These are phyloP conservation scores for Colletes gigas DNA, from an alignment of 1,140 invertebrate genomes.

Conservation along the genomic window DNA sequence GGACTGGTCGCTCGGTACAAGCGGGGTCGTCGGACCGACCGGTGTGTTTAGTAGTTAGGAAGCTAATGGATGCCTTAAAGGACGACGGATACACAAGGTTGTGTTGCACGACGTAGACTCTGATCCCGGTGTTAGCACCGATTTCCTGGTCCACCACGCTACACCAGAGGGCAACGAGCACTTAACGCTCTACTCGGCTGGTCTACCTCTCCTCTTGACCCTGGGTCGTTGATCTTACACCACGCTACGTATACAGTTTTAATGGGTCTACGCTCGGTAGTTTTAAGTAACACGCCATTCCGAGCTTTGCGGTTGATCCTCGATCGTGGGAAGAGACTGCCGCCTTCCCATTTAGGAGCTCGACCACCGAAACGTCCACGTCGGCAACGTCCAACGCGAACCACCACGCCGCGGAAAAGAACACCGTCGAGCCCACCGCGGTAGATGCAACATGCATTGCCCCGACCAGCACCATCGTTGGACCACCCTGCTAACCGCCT, in stretches of 20 bases:
- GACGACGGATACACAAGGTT: conserved; percentile 43
- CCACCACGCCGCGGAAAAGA: not conserved
- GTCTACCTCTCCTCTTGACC: conserved; percentile 53
- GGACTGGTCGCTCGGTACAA: conserved; percentile 38
- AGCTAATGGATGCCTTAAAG: conserved; percentile 64
- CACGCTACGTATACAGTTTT: conserved; percentile 59
- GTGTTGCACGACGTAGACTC: conserved; percentile 43
- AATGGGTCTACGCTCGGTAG: conserved; percentile 54
- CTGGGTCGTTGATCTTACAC: conserved; percentile 63
- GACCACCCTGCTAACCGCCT: too few relatives aligned
- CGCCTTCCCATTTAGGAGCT: conserved; percentile 1
- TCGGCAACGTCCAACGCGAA: not conserved
- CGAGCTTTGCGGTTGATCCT: conserved; percentile 50
- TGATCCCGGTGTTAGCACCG: conserved; percentile 54
- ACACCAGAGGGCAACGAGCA: conserved; percentile 51
- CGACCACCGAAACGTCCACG: conserved; percentile 20
- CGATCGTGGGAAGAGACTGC: conserved; percentile 49
- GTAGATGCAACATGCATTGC: too few relatives aligned
- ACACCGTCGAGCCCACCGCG: not conserved
- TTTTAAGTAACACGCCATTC: conserved; percentile 49
- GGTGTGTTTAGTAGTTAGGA: conserved; percentile 62
- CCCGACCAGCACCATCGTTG: too few relatives aligned
- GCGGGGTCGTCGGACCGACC: conserved; percentile 56
- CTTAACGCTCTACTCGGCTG: conserved; percentile 52
- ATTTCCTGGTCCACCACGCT: conserved; percentile 62